A percentile compares a stretch with the other conserved stretches of the same genome.
Conservation (phyloP, 2,113 vertebrate genomes). For the Probosciger aterrimus region DNA sequence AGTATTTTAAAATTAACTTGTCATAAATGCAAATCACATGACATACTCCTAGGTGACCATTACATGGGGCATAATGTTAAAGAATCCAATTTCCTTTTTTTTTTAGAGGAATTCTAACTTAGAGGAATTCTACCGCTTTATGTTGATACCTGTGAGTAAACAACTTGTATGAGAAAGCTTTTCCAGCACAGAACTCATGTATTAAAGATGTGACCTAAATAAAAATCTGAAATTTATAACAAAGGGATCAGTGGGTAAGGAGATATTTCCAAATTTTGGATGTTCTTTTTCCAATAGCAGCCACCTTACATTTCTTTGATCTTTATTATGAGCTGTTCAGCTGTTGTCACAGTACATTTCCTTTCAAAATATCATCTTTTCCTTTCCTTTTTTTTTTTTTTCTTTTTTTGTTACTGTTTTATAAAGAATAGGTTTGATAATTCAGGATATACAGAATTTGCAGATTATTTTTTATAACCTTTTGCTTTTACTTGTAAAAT, state of each 20-base stretch:
- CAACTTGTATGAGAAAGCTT: background rate
- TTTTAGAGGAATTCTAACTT: background rate
- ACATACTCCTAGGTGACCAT: background rate
- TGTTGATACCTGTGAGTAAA: background rate
- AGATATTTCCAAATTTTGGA: background rate
- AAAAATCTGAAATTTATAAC: background rate
- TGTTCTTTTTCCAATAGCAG: background rate
- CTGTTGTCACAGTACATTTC: background rate
- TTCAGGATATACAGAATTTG: background rate
- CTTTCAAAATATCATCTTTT: background rate
- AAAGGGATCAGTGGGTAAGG: background rate
- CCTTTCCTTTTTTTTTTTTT: accelerated
- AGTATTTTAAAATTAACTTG: background rate
- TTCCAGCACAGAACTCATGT: background rate
- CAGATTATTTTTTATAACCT: background rate
- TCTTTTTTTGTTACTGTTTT: background rate
- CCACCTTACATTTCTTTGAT: background rate
- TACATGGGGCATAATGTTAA: background rate
- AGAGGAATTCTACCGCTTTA: background rate
- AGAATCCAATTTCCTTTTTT: background rate
- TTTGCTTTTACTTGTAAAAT: background rate
- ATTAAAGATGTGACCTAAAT: background rate
- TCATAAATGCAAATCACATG: background rate
- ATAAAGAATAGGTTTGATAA: background rate
- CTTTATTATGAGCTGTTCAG: background rate